Evolutionary conservation across 2,113 vertebrate species (phyloP).

Genomic region (Panthera tigris): DNA sequence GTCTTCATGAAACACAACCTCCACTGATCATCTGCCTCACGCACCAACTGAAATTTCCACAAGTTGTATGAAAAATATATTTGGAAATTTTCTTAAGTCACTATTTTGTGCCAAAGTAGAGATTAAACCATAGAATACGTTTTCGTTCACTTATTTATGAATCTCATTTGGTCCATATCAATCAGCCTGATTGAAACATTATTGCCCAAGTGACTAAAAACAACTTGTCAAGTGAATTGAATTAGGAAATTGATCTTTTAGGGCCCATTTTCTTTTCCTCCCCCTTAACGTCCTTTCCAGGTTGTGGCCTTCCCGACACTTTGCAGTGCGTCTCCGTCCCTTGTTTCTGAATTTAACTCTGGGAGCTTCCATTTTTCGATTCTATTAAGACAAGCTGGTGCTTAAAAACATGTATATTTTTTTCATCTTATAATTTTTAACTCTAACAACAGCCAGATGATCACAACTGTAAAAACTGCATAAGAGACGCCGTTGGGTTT

Average conservation of each 20-base stretch:
- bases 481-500: not conserved
- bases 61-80: not conserved
- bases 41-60: fast-evolving
- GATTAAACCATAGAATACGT: too few species aligned
- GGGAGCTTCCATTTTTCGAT: not conserved
- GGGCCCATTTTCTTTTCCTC: not conserved
- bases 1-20: not conserved
- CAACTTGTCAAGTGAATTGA: not conserved
- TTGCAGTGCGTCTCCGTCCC: not conserved
- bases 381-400: not conserved
- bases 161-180: not conserved
- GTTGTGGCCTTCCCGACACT: not conserved
- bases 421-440: not conserved
- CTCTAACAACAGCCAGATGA: not conserved
- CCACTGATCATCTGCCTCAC: not conserved
- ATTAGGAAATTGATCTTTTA: not conserved
- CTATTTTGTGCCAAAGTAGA: not conserved
- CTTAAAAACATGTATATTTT: not conserved
- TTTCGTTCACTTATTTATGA: not conserved
- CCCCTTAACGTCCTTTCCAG: not conserved
- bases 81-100: not conserved
- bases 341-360: not conserved
- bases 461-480: not conserved
- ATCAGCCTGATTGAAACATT: not conserved
- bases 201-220: not conserved